Base-by-base conservation (phyloP, 2,888 invertebrate species). In the Mythimna albipuncta region DNA sequence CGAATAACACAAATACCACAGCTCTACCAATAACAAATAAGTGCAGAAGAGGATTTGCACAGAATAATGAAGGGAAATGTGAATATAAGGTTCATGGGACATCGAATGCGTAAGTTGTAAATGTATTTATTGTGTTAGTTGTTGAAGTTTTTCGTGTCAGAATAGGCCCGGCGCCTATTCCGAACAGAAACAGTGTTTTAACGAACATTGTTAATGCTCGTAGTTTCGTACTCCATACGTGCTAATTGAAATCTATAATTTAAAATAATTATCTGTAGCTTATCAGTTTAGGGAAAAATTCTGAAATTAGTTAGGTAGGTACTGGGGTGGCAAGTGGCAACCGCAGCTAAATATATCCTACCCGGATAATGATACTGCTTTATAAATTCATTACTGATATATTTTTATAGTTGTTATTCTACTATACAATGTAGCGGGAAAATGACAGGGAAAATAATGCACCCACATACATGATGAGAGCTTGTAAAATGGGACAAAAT, bases 51-150 rank as follows among this genome's bases (percentile, higher is more conserved):
- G 95, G 96, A 16, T 95, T 94, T 85, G 87, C 91, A 71, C 81
- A 91, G 72, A 95, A 94, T 85, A 89, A 88, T 71, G 93, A 93
- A 86, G 95, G 95, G 69, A 92, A 93, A 72, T 96, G 96, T 83
- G 94, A 95, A 85, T 86, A 93, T 47, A 93, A 93, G 87, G 81
- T 93, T 58, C 94, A 94, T 82, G 91, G 90, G 71, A 91, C 93
- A 62, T 92, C 94, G 52, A 95, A 95, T 82, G 93, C 93, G 95
- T 96, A 91, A 94, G 95, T 94, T 62, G 19, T 26, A 54, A 32
- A 47, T 21, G n/a, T 6, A 11, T 38, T 38, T 11, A 35, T 57
- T 19, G 57, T 57, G 32, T 7, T 41, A 32, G 32, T 21, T 13
- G 26, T 63, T 64, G 65, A n/a, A 5, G 38, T 65, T 61, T 61